A percentile compares a stretch with the other conserved stretches of the same genome.
Conservation (phyloP, 2,888 invertebrate species). For the Aleiodes alternator region DNA sequence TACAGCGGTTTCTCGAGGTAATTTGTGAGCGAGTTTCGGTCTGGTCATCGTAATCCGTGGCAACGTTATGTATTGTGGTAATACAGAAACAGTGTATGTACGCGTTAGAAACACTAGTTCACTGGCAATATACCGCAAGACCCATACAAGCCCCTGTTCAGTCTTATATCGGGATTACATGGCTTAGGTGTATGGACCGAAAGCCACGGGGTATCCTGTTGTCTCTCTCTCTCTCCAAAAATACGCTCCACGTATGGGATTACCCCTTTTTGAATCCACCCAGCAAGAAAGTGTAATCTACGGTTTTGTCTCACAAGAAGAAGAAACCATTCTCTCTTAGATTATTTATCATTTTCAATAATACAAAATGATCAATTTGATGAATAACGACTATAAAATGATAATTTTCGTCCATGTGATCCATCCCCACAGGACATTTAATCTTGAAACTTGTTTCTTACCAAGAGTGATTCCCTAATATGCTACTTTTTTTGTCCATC, state of each 20-base stretch:
- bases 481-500: slow-evolving; percentile 2
- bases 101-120: slow-evolving; percentile 39
- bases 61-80: slow-evolving; percentile 66
- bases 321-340: neutral
- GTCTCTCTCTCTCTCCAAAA: slow-evolving; percentile 27
- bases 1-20: slow-evolving; percentile 71
- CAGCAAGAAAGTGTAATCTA: slow-evolving; percentile 22
- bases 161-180: slow-evolving; percentile 72
- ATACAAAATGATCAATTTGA: neutral
- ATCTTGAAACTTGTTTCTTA: slow-evolving; percentile 1
- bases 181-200: slow-evolving; percentile 68
- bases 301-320: neutral
- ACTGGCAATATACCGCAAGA: slow-evolving; percentile 48
- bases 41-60: slow-evolving; percentile 71
- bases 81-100: neutral
- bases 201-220: slow-evolving; percentile 62
- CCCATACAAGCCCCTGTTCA: slow-evolving; percentile 47
- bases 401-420: neutral
- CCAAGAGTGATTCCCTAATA: neutral
- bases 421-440: neutral
- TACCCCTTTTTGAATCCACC: slow-evolving; percentile 31
- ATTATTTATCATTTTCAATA: too few species aligned
- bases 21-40: slow-evolving; percentile 72
- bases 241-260: slow-evolving; percentile 22
- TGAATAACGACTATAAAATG: neutral